Percentiles rank a stretch among this genome's conserved stretches.
Conservation (phyloP, 2,888 invertebrate species). For the Geophilus truncorum region DNA sequence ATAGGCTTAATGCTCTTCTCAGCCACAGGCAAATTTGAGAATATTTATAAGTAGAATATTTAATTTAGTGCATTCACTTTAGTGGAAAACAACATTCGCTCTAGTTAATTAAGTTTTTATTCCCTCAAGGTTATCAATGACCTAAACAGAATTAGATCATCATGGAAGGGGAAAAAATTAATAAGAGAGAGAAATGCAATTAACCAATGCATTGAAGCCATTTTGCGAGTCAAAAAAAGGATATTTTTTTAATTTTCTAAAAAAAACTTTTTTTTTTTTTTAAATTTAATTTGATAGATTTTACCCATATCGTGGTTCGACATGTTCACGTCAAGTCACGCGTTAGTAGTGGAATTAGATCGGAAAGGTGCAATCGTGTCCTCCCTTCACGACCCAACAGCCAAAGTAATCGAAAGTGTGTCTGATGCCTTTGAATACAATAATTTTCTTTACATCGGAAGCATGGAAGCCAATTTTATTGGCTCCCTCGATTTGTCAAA, state of each 20-base stretch:
- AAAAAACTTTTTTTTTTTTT: not conserved
- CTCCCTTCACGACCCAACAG: constrained; percentile 26
- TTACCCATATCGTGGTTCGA: constrained; percentile 27
- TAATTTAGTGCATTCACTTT: not conserved
- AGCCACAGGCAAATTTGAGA: too few species aligned
- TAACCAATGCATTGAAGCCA: not conserved
- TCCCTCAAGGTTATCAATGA: not conserved
- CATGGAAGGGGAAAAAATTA: too few species aligned
- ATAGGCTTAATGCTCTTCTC: too few species aligned
- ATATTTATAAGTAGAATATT: too few species aligned
- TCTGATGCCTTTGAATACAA: constrained; percentile 30
- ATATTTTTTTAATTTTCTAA: not conserved
- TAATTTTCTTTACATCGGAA: constrained; percentile 29
- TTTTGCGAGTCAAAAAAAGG: too few species aligned
- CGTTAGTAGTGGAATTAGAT: constrained; percentile 29
- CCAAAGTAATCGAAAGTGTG: constrained; percentile 30
- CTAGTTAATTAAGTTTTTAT: not conserved
- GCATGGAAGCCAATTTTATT: constrained; percentile 30
- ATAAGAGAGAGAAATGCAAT: not conserved
- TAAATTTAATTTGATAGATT: not conserved
- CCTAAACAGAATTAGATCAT: not conserved
- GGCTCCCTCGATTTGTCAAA: not conserved
- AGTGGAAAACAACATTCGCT: not conserved
- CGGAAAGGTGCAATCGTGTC: constrained; percentile 8
- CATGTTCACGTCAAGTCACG: constrained; percentile 25